Base-by-base conservation (phyloP, 2,888 invertebrate genomes). In the Punctoribates punctum region DNA sequence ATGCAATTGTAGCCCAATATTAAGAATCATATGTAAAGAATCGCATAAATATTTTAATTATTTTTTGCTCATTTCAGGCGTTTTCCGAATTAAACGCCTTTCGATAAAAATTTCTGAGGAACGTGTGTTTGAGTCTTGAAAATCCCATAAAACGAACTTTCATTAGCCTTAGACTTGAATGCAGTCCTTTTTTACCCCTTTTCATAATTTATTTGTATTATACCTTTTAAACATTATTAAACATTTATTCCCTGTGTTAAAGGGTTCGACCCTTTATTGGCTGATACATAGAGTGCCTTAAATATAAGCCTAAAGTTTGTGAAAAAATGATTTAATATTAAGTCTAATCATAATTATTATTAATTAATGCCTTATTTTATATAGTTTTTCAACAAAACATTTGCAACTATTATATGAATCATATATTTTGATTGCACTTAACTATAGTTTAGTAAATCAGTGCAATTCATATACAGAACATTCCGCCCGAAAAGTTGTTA, bases 401-500 rank as follows among this genome's bases (percentile, higher is more conserved):
- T 57, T 23, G 5, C 3, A 23, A 23, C 17, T 23, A 57, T 57
- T 57, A 23, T 57, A 23, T 57, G 23, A 57, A 57, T 42, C 42
- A 42, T 42, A 34, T 34, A 42, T 42, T 34, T 42, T 42, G 42
- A 42, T 42, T 42, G 42, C 42, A 42, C 13, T 42, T 13, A 42
- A 42, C 34, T 34, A 34, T 34, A 42, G 8, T 42, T 42, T 42
- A 42, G 13, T 42, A 42, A 42, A 9, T 42, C 42, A 42, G 42
- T 42, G 42, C 42, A 42, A 42, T 42, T 46, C 38, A 70, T 29
- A 62, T 70, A 70, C 70, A 70, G 70, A 42, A 70, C 70, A 70
- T 70, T 70, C 70, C 70, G 70, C 70, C 70, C 70, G 70, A 70
- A 42, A 60, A 34, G 23, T 29, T 62, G 34, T 62, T 62, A 29